Evolutionary conservation across 2,797 vertebrate genomes (phyloP).

Genomic region (Gymnoscopelus microlampas): DNA sequence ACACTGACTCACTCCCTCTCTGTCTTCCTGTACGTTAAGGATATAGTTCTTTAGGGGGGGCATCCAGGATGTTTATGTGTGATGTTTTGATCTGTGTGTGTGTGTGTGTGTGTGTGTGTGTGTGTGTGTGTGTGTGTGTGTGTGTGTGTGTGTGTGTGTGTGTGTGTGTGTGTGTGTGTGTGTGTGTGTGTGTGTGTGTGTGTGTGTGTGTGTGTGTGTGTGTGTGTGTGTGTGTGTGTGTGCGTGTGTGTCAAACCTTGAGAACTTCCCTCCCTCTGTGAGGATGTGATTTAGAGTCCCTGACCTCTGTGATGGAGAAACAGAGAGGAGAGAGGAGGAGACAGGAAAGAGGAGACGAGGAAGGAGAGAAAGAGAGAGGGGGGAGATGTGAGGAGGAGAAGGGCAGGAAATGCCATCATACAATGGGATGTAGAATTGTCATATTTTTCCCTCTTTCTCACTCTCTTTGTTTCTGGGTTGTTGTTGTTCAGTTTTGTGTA

Average conservation of each 20-base stretch:
- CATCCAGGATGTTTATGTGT: constrained; percentile 55
- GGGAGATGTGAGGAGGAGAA: background rate
- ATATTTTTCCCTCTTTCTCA: background rate
- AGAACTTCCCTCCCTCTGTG: constrained; percentile 52
- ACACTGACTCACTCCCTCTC: constrained; percentile 16
- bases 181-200: constrained; percentile 6
- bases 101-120: constrained; percentile 17
- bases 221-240: constrained; percentile 14
- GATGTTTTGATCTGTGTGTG: constrained; percentile 13
- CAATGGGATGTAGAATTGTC: constrained; percentile 8
- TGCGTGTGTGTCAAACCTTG: constrained; percentile 38
- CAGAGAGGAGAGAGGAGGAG: constrained; percentile 8
- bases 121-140: constrained; percentile 2
- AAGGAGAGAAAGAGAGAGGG: background rate
- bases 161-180: constrained; percentile 18
- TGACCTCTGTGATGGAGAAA: constrained; percentile 26
- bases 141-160: constrained; percentile 10
- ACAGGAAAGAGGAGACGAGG: constrained; percentile 38
- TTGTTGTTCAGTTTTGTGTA: too few relatives aligned
- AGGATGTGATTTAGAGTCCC: constrained; percentile 39
- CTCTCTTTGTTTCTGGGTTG: background rate
- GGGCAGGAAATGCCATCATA: background rate
- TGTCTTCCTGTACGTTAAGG: constrained; percentile 15
- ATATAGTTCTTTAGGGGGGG: constrained; percentile 26
- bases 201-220: constrained; percentile 9